Evolutionary conservation across 2,888 invertebrate genomes (phyloP).

Genomic region (Halocaridina rubra): DNA sequence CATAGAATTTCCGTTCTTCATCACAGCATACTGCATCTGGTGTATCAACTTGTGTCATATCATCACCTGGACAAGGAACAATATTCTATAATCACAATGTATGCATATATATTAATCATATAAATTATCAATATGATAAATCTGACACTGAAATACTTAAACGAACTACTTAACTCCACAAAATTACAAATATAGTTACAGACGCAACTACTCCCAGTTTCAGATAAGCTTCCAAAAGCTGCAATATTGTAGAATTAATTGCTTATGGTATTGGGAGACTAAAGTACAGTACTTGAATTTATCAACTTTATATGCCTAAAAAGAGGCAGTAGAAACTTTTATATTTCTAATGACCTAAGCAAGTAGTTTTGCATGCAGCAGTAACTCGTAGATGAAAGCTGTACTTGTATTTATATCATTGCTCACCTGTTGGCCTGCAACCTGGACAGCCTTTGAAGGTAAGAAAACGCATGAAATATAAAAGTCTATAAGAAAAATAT

Average conservation of each 20-base stretch:
- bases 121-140: background rate
- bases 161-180: background rate
- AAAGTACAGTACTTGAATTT: no score
- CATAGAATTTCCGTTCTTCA: conserved; percentile 50
- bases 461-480: no score
- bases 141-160: background rate
- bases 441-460: no score
- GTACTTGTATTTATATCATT: no score
- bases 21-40: conserved; percentile 48
- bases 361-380: no score
- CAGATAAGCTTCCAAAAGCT: background rate
- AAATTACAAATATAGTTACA: background rate
- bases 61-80: conserved; percentile 14
- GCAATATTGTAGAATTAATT: background rate
- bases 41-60: conserved; percentile 53
- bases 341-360: no score
- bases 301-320: no score
- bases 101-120: background rate
- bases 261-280: no score
- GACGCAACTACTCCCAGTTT: background rate
- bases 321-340: no score
- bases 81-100: background rate
- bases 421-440: no score
- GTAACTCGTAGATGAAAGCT: background rate
- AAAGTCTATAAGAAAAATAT: no score